Conservation (phyloP, 2,797 vertebrate species). For the Peromyscus eremicus region DNA sequence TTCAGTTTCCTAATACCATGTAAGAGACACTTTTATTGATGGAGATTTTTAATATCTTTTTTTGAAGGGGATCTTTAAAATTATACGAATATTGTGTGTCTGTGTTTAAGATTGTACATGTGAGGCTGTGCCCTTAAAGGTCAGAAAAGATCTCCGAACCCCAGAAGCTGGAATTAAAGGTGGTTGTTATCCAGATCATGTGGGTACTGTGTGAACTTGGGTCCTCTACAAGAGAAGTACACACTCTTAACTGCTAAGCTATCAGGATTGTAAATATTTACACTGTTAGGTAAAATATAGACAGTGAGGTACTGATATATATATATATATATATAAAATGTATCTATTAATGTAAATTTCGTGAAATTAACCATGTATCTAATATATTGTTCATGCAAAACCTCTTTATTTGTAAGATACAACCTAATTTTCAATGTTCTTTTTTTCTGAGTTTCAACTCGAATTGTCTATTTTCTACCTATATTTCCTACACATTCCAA, state of each 20-base stretch:
- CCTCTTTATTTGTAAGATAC: not conserved
- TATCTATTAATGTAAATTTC: not conserved
- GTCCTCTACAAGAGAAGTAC: not conserved
- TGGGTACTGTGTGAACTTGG: not conserved
- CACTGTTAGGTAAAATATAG: not conserved
- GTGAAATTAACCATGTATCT: not conserved
- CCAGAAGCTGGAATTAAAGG: too few relatives aligned
- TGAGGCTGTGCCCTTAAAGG: not conserved
- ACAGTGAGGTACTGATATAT: not conserved
- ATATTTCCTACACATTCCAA: not conserved
- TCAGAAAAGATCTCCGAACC: not conserved
- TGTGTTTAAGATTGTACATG: not conserved
- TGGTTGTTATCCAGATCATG: not conserved
- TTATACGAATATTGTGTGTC: too few relatives aligned
- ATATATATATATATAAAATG: not conserved
- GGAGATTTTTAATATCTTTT: not conserved
- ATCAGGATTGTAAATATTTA: not conserved
- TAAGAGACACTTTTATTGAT: not conserved
- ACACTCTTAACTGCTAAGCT: not conserved
- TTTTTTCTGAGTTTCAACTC: not conserved
- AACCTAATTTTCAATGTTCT: not conserved
- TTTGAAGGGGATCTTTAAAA: not conserved
- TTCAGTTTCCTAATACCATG: not conserved
- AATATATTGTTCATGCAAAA: not conserved
- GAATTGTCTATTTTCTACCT: not conserved